Evolutionary conservation across 2,113 vertebrate genomes (phyloP), one percentile per base, ranked within the genome.

Genomic region (Collichthys lucidus): DNA sequence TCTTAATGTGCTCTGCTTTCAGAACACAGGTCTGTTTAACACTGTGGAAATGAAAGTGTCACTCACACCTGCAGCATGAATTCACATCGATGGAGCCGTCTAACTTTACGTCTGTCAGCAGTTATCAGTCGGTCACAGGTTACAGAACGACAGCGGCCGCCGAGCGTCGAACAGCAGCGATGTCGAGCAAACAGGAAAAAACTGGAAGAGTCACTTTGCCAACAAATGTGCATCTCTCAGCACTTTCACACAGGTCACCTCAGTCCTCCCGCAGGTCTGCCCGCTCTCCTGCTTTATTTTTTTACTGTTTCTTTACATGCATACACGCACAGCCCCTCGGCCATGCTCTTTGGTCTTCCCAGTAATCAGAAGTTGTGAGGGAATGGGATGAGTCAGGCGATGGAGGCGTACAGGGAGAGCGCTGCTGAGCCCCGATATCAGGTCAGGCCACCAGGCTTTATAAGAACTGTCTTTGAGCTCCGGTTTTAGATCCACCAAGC

Each of bases 151-250:
- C 65, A 29, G 50, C 1, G 59, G 11, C 1, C 0, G 17, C 6
- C 1, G 44, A 9, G 49, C 1, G 44, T 60, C 53, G 7, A 42
- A 12, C 63, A 1, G 12, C 1, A 26, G 47, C 9, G 24, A 1
- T 31, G 59, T 22, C 24, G 16, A 55, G 49, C 2, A 15, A 35
- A 35, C 35, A 15, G 55, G 40, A 12, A 59, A 59, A 49, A 74
- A 63, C 14, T 15, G 15, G 2, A 60, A 14, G 56, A 78, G 16
- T 44, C 17, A 20, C 65, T 78, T 24, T 69, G n/a, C 15, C 2
- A 22, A 24, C 8, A 0, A 40, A 24, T 62, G 46, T 74, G 60
- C 67, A 53, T 83, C 52, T 17, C 31, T 77, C 66, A 66, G 31
- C 57, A 56, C 60, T 62, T 42, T 62, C 2, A 46, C 44, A 44